Evolutionary conservation across 2,888 invertebrate species (phyloP), one percentile per base, ranked within the genome.

Genomic region (Drosophila eohydei): DNA sequence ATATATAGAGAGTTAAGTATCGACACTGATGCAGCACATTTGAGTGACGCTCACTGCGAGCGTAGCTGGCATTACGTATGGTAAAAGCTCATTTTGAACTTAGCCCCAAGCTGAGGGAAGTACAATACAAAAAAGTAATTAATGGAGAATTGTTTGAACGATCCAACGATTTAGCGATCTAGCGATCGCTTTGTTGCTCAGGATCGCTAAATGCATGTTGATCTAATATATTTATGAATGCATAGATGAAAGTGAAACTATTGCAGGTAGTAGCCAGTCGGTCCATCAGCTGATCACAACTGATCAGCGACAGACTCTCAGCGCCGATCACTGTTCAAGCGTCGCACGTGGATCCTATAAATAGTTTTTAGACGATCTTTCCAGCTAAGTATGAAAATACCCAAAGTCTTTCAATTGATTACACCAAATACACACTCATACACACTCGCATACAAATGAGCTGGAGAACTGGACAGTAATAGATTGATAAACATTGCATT

Each of bases 401-500:
- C 78, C 81, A 67, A 75, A 70, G 60, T 60, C n/a, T 40, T 59
- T 63, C 65, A 41, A 36, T 62, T 63, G 48, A 16, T 66, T 67
- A 44, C 60, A 62, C 46, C 28, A 48, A 57, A 46, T 48, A 34
- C 58, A 34, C n/a, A 48, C 16, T 34, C 14, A 56, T 46, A 62
- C 44, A 51, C 26, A 34, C 9, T 56, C 57, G 34, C 68, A 62
- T 61, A 67, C 72, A 75, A 67, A 68, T 78, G 55, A 60, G 66
- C 58, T 62, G 28, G 28, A 40, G 28, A 50, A 40, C 59, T 62
- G 51, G 55, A 55, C 66, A 56, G 59, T 63, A 68, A 80, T 66
- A 64, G 78, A 76, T 83, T 89, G 87, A 87, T 89, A 87, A 84
- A 79, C 71, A 69, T 68, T 75, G 21, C 55, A 59, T 50, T 67